These are phyloP conservation scores for Bryconaethiops microstoma DNA, from an alignment of 2,797 vertebrate species.

Conservation along the genomic window DNA sequence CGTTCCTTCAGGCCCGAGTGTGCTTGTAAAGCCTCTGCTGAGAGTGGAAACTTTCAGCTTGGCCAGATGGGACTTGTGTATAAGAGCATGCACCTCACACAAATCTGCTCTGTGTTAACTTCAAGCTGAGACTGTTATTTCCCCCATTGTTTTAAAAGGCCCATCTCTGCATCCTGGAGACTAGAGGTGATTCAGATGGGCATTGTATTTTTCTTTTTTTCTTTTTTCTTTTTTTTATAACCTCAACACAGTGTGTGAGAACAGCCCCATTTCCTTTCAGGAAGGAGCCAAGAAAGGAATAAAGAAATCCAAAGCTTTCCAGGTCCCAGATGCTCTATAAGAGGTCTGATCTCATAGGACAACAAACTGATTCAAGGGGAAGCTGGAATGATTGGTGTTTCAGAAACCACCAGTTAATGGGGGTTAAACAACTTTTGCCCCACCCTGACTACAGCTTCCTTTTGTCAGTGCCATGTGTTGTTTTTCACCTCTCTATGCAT, in stretches of 20 bases:
- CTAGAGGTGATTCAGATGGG: constrained; percentile 72
- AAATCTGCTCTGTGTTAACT: background rate
- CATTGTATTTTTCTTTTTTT: constrained; percentile 60
- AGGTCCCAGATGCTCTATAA: constrained; percentile 18
- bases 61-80: no score
- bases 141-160: constrained; percentile 42
- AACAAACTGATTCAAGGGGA: no score
- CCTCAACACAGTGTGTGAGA: constrained; percentile 63
- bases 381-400: no score
- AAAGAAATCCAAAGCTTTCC: constrained; percentile 18
- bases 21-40: no score
- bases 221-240: constrained; percentile 49
- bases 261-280: constrained; percentile 77
- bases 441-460: background rate
- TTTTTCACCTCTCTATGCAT: background rate
- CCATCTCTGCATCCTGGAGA: constrained; percentile 49
- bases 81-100: background rate
- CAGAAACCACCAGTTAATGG: background rate
- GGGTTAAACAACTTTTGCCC: background rate
- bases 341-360: background rate
- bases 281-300: constrained; percentile 65
- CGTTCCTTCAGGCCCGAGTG: background rate
- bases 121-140: background rate
- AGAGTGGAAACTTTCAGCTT: no score
- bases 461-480: background rate